Evolutionary conservation across 2,888 invertebrate species (phyloP), one percentile per base, ranked within the genome.

Genomic region (Torymus tubicola): DNA sequence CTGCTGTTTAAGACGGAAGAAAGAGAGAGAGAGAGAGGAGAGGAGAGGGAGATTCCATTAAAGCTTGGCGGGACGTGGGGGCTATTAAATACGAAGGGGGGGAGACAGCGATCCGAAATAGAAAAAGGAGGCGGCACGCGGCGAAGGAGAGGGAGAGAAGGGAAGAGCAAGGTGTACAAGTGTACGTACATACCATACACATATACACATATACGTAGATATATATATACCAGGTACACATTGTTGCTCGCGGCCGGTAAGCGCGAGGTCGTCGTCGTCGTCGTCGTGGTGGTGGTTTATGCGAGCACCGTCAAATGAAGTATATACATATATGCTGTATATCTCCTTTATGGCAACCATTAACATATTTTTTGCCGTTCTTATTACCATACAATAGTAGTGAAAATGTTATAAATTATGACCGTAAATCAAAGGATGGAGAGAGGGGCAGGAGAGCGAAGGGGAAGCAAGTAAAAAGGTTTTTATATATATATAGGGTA

Each of bases 331-430:
- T 85, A 85, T 85, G 87, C 87, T 86, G 87, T 90, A 89, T 89
- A 89, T 90, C 88, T 90, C 88, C 89, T 90, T 90, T 90, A 90
- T 90, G 87, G 89, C 88, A 87, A 88, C 89, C 90, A 90, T 90
- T 90, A 90, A 89, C 90, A 89, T 89, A 89, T 90, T 89, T 89
- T 89, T 90, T 89, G 88, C 88, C 86, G 86, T 85, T 85, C 88
- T 87, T 87, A 90, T 90, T 90, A 90, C 89, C 90, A 90, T 90
- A 90, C 90, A 90, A 90, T 90, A 89, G 89, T 89, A 88, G 89
- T 87, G 88, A 89, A 90, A 89, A 90, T 90, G 89, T 90, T 90
- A 89, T 88, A 90, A 90, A 88, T 90, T 89, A 88, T 87, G 86
- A 87, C 87, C 88, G 89, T 90, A 89, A 90, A 90, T 90, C 88